Base-by-base conservation (phyloP, 2,888 invertebrate genomes). In the Laothoe populi region DNA sequence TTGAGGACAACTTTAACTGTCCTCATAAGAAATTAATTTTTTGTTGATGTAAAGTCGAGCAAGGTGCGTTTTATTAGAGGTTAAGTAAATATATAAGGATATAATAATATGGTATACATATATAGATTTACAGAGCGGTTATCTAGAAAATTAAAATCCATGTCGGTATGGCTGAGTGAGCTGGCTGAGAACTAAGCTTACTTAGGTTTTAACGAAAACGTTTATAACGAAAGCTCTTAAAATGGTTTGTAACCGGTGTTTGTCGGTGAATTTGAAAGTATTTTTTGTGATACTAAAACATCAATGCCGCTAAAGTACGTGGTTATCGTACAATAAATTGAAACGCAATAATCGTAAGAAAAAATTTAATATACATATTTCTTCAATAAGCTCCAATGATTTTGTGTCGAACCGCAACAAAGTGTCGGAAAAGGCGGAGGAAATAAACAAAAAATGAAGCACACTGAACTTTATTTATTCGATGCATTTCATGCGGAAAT, bases 401-500 rank as follows among this genome's bases (percentile, higher is more conserved):
- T 75, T 71, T 63, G 68, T 77, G 76, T 69, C 68, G 74, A 85
- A 87, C 85, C 85, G 78, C 86, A 85, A 75, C 70, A 73, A 70
- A 77, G 69, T 68, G 66, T 66, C 71, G 73, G 79, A 84, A 84
- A 79, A 74, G 72, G 70, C 65, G 65, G 74, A 83, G 82, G 82
- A 83, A 83, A 81, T 66, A 66, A 49, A 48, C 45, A 60, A 89
- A 88, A 86, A 88, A 79, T 73, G 76, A 79, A 77, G 78, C 83
- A 81, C 79, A 73, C 77, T 81, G 80, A 84, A 82, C 84, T 80
- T 83, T 78, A 79, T 81, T 86, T 85, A 86, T 92, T 90, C 82
- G 81, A 74, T 68, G 73, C 73, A 83, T 79, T 83, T 88, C 89
- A 84, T 84, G 90, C 91, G 92, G 92, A 92, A 90, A 88, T 87